Evolutionary conservation across 2,797 vertebrate species (phyloP), one percentile per base, ranked within the genome.

Genomic region (Crenichthys baileyi): DNA sequence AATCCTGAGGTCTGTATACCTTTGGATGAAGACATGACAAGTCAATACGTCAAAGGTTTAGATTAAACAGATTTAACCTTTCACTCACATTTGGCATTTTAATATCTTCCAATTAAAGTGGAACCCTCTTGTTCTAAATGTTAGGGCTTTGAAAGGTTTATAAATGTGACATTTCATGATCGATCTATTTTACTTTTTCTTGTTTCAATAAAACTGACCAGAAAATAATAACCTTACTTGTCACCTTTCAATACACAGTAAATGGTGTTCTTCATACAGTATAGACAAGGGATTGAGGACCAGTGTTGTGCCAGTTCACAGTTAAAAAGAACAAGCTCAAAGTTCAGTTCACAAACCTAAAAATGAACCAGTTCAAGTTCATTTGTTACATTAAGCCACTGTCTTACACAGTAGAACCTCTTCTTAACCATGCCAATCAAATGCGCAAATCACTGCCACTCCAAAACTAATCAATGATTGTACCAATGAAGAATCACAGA

Each of bases 21-120:
- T 53, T 70, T n/a, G 0, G 51, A 72, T 50, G 70, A 53, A 29
- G 20, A 5, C 22, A 7, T 12, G 22, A 44, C 22, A 44, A 20
- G 39, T 68, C 65, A n/a, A 15, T 68, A 68, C 5, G 20, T 68
- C 65, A 68, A 41, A 68, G 36, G 65, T 68, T 68, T 68, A 68
- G n/a, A 68, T 68, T 13, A 41, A 44, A 44, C 39, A 29, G 22
- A n/a, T 29, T 53, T 41, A 18, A 44, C 53, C 36, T 61, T 26
- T 73, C 53, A 26, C 7, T 58, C 29, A 41, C 41, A 44, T 41
- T 41, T 20, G 1, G 51, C n/a, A 44, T 60, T 60, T 73, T 46
- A 44, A 58, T 24, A 36, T 18, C 31, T 65, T 39, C 39, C 22
- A 68, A 41, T 56, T 56, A 56, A n/a, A 68, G 20, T 44, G 9